Conservation (phyloP, 2,888 invertebrate species). For the Tyria jacobaeae region DNA sequence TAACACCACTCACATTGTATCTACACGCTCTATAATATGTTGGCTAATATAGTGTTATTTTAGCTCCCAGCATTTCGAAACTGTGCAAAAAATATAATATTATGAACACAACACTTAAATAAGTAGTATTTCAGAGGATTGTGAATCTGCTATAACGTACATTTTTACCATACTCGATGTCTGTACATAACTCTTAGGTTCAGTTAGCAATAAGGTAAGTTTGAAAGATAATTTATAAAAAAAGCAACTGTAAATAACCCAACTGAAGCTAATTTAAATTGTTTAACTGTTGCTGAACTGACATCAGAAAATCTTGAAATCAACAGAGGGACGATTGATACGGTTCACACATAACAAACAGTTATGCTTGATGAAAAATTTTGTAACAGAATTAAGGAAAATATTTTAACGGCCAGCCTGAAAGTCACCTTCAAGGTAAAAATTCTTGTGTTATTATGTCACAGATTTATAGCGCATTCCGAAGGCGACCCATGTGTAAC, state of each 20-base stretch:
- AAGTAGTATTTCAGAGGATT: conserved; percentile 10
- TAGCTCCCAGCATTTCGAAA: background rate
- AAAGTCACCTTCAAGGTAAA: conserved; percentile 47
- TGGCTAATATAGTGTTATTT: background rate
- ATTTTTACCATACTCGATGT: background rate
- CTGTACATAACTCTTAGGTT: conserved; percentile 5
- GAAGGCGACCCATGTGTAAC: conserved; percentile 32
- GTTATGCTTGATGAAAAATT: conserved; percentile 1
- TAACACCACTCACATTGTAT: conserved; percentile 10
- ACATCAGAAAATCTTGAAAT: conserved; percentile 15
- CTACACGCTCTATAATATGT: background rate
- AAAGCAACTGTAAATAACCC: conserved; percentile 4
- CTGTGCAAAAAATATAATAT: conserved; percentile 1
- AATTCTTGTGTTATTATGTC: conserved; percentile 32
- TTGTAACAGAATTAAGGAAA: conserved; percentile 18
- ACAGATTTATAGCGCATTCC: conserved; percentile 46
- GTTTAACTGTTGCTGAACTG: background rate
- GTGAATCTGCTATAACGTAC: conserved; percentile 9
- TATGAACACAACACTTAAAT: conserved; percentile 5
- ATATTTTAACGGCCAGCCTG: conserved; percentile 28
- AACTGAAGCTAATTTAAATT: conserved; percentile 7
- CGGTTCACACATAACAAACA: conserved; percentile 1
- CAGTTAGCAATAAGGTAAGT: too few species aligned
- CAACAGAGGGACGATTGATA: conserved; percentile 4
- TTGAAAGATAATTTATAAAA: too few species aligned